phyloP scores from a whole-genome alignment of 2,797 vertebrate genomes.

The Lepus townsendii region DNA sequence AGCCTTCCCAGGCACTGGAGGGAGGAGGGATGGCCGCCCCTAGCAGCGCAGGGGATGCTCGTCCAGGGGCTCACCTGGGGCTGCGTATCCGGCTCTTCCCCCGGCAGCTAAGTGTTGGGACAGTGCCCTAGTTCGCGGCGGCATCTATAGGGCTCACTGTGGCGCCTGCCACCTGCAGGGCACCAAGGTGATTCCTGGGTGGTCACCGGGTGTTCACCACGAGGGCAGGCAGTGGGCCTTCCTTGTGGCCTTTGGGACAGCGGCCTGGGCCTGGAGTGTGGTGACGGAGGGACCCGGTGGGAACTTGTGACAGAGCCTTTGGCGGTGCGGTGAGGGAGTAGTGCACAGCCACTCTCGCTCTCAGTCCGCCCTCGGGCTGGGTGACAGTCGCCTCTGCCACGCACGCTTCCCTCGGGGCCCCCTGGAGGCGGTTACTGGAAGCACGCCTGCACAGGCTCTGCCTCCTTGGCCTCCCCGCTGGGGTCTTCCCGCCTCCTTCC shows the following conservation, averaged over 20 bases:
- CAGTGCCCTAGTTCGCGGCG: accelerated
- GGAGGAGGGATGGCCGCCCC: neutral
- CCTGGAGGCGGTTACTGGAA: neutral
- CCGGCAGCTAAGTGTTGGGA: neutral
- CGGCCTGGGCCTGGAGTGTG: neutral
- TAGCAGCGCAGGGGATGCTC: accelerated
- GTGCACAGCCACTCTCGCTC: neutral
- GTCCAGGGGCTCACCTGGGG: too few species aligned
- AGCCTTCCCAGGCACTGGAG: neutral
- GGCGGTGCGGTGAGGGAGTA: too few species aligned
- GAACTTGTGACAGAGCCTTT: neutral
- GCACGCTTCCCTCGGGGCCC: neutral
- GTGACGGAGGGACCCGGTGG: neutral
- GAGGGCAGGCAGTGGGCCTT: neutral
- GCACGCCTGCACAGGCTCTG: accelerated
- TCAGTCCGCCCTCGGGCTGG: neutral
- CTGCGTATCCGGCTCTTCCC: neutral
- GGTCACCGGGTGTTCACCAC: neutral
- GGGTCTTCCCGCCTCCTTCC: neutral
- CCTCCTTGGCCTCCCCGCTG: neutral
- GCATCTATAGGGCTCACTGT: accelerated
- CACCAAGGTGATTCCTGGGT: neutral
- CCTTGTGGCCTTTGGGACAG: neutral
- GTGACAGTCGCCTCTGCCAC: neutral
- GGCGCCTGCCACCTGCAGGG: neutral